Conservation (phyloP, 2,888 invertebrate genomes). For the Carpatolechia fugitivella region DNA sequence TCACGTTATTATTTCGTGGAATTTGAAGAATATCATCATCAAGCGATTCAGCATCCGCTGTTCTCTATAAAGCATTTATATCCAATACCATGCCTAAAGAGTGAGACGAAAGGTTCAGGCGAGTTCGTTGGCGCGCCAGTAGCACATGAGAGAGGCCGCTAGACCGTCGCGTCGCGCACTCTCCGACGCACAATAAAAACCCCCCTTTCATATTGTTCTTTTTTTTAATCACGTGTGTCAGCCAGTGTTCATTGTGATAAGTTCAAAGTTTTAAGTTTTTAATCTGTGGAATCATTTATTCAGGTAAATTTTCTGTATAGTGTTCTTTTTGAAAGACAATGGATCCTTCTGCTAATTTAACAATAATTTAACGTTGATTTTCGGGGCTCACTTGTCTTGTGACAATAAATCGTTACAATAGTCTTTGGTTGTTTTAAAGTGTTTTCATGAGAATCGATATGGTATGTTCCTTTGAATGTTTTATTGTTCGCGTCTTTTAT, state of each 20-base stretch:
- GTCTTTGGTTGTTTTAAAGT: neutral
- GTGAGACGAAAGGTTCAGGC: conserved; percentile 24
- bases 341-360: neutral
- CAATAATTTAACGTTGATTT: conserved; percentile 1
- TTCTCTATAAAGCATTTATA: neutral
- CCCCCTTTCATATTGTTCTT: neutral
- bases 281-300: conserved; percentile 37
- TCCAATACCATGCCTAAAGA: neutral
- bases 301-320: conserved; percentile 29
- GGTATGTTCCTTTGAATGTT: neutral
- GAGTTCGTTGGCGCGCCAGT: conserved; percentile 58
- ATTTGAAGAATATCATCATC: neutral
- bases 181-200: neutral
- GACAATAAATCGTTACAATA: neutral
- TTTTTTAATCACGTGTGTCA: conserved; percentile 28
- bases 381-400: neutral
- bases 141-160: conserved; percentile 31
- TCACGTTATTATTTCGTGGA: neutral
- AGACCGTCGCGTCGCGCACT: neutral
- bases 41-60: conserved; percentile 9
- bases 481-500: neutral
- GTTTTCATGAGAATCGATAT: neutral
- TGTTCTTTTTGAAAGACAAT: neutral
- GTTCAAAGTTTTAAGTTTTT: conserved; percentile 30
- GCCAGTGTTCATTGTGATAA: conserved; percentile 32